Evolutionary conservation across 2,113 vertebrate genomes (phyloP).

Genomic region (Etheostoma cragini): DNA sequence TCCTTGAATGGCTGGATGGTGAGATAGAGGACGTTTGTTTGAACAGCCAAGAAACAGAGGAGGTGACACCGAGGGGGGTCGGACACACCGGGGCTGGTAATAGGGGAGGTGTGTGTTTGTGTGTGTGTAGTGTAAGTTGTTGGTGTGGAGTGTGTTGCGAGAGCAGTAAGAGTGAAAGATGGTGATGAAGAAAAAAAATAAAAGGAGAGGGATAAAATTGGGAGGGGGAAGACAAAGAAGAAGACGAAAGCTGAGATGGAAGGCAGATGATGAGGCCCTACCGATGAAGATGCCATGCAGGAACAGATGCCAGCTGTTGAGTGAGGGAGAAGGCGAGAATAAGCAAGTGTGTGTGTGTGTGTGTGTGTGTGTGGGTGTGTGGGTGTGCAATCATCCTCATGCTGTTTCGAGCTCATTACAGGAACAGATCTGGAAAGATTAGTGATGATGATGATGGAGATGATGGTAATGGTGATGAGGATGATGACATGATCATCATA

Average conservation of each 20-base stretch:
- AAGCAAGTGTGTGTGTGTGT: slow-evolving; percentile 22
- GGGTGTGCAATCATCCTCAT: slow-evolving; percentile 58
- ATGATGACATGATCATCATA: slow-evolving; percentile 60
- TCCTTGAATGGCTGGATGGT: slow-evolving; percentile 67
- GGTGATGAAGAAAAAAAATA: slow-evolving; percentile 9
- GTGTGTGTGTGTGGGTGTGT: slow-evolving; percentile 31
- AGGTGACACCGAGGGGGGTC: slow-evolving; percentile 50
- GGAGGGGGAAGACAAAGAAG: slow-evolving; percentile 23
- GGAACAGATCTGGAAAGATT: slow-evolving; percentile 64
- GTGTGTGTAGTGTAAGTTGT: slow-evolving; percentile 7
- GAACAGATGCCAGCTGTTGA: slow-evolving; percentile 68
- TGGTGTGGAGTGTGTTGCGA: slow-evolving; percentile 9
- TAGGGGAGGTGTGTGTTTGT: slow-evolving; percentile 20
- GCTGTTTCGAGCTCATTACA: slow-evolving; percentile 70
- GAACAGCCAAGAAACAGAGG: slow-evolving; percentile 63
- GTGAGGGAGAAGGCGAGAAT: too few relatives aligned
- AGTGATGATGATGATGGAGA: slow-evolving; percentile 61
- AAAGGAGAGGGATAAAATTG: slow-evolving; percentile 17
- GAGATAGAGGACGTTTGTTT: slow-evolving; percentile 66
- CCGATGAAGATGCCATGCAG: slow-evolving; percentile 45
- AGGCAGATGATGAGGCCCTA: slow-evolving; percentile 50
- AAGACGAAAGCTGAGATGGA: slow-evolving; percentile 39
- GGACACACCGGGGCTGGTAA: slow-evolving; percentile 30
- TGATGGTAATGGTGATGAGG: slow-evolving; percentile 65
- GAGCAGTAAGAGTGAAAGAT: neutral